phyloP scores from a whole-genome alignment of 2,113 vertebrate species.

The Felis chaus region DNA sequence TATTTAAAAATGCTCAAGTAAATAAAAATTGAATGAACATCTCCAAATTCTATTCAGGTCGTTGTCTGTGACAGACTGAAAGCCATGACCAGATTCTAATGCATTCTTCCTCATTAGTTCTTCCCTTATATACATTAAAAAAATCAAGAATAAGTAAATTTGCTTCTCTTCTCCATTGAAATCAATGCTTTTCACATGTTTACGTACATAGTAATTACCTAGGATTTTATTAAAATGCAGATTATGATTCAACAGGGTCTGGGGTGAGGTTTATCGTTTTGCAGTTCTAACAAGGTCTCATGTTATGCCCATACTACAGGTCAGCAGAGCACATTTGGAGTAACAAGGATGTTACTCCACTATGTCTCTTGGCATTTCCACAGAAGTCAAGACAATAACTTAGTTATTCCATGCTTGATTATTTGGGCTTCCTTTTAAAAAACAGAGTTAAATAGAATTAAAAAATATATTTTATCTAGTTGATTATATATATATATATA shows the following conservation, averaged over 20 bases:
- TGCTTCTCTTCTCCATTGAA: not conserved
- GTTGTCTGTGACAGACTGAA: not conserved
- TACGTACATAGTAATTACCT: not conserved
- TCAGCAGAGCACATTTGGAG: not conserved
- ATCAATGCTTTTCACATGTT: not conserved
- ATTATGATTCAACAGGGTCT: not conserved
- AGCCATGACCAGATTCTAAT: not conserved
- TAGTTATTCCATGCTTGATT: not conserved
- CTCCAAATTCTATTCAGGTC: not conserved
- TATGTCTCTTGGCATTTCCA: not conserved
- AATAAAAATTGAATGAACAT: not conserved
- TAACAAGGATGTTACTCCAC: not conserved
- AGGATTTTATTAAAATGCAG: not conserved
- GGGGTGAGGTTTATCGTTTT: not conserved
- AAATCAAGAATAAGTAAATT: not conserved
- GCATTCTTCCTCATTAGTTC: not conserved
- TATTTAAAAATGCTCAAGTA: not conserved
- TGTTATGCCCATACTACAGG: rapidly evolving
- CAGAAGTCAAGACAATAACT: not conserved
- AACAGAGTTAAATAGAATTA: not conserved
- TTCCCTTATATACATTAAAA: not conserved
- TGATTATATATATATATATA: slow-evolving; percentile 63
- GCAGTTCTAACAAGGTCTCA: not conserved
- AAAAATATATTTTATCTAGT: not conserved
- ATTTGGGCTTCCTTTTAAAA: not conserved